Percentiles rank a stretch among this genome's conserved stretches.
phyloP scores from a whole-genome alignment of 2,113 vertebrate species.

The Equus przewalskii region DNA sequence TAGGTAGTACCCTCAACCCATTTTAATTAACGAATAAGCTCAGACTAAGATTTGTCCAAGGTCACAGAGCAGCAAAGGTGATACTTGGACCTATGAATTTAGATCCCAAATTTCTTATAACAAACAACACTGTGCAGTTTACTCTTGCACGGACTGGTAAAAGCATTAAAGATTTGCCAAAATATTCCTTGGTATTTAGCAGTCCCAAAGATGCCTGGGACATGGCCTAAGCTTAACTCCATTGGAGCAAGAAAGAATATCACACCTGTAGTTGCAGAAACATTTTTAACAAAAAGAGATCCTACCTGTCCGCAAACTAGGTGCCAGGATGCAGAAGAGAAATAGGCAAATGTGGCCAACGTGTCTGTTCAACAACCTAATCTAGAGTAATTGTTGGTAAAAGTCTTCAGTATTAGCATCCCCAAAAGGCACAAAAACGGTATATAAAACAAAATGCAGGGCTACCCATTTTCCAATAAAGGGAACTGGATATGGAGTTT shows the following conservation, averaged over 20 bases:
- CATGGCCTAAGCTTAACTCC: neutral
- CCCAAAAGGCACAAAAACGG: neutral
- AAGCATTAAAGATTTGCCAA: neutral
- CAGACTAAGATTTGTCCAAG: neutral
- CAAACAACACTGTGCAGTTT: neutral
- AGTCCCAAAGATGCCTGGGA: neutral
- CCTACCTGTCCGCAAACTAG: neutral
- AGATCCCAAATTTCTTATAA: conserved; percentile 12
- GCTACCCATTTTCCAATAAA: neutral
- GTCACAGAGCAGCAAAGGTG: neutral
- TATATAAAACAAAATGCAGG: neutral
- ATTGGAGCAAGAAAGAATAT: neutral
- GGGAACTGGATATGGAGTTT: neutral
- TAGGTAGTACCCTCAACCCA: neutral
- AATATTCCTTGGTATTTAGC: neutral
- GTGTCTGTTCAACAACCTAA: neutral
- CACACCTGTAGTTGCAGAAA: neutral
- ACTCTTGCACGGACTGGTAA: neutral
- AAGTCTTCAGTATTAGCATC: neutral
- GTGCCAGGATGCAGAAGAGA: neutral
- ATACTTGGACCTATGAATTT: neutral
- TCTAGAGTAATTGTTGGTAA: neutral
- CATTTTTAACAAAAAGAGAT: neutral
- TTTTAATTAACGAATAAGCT: neutral
- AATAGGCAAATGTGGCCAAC: neutral